phyloP scores from a whole-genome alignment of 2,113 vertebrate genomes.

The Tauraco erythrolophus region DNA sequence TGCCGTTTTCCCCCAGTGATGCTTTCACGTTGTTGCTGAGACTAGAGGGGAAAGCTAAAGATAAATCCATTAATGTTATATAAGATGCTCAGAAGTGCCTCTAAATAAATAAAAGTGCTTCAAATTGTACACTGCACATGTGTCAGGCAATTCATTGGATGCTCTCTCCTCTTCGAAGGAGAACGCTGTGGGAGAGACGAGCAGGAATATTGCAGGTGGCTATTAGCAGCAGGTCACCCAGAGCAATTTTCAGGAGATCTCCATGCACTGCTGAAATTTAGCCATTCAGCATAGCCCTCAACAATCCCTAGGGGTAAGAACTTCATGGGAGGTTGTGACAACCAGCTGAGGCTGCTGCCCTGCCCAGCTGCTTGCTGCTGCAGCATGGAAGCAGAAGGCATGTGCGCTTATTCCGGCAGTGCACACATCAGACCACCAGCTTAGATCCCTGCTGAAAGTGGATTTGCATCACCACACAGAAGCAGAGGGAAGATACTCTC shows the following conservation, averaged over 20 bases:
- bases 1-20: neutral
- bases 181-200: neutral
- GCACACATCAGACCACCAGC: fast-evolving
- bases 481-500: neutral
- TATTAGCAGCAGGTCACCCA: neutral
- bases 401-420: fast-evolving
- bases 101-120: conserved; percentile 42
- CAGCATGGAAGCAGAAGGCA: neutral
- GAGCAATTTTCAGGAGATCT: neutral
- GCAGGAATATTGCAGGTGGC: neutral
- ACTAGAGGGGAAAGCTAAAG: neutral
- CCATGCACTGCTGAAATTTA: neutral
- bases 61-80: conserved; percentile 35
- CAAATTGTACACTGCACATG: neutral
- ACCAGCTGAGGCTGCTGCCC: neutral
- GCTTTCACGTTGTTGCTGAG: neutral
- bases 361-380: neutral
- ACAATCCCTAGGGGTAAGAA: neutral
- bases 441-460: neutral
- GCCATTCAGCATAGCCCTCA: neutral
- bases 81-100: conserved; percentile 7
- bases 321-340: neutral
- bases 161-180: neutral
- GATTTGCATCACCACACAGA: neutral
- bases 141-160: neutral